Evolutionary conservation across 2,113 vertebrate genomes (phyloP), one percentile per base, ranked within the genome.

Genomic region (Siphamia tubifer): DNA sequence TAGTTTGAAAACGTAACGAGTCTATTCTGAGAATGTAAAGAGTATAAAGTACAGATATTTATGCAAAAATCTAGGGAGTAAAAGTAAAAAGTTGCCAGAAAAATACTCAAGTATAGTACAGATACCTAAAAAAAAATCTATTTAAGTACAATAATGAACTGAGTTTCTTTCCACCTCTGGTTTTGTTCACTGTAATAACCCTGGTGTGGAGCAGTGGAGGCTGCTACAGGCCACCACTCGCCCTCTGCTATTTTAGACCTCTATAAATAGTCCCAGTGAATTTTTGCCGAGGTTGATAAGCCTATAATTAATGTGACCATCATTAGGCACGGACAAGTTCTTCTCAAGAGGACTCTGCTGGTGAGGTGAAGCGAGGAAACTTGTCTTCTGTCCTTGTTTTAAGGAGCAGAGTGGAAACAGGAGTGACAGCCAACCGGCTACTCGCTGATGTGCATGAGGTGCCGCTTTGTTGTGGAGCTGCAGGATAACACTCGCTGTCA

Each of bases 221-320:
- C n/a, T n/a, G n/a, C 31, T 68, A 21, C 20, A 62, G 75, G 62
- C 74, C 45, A 64, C 63, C 61, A 47, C 34, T 55, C 51, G 5
- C 61, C 74, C 76, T 78, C 31, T 45, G 65, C 76, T 85, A 57
- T 82, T 88, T 82, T 74, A 73, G 69, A 57, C 57, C 35, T 85
- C 84, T 85, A 88, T 82, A 89, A 90, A 91, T 87, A 90, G 79
- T 65, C 62, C 54, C 73, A 82, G 87, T 83, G 80, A 81, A 84
- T 85, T 85, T 82, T 78, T 39, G 57, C 65, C 44, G 13, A 70
- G 84, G 71, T 78, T 87, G 86, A 91, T 89, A 85, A 90, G 87
- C 75, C 81, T 88, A 62, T 90, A 90, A 91, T 91, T 90, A 90
- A 91, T 87, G 86, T 87, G 86, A 81, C 79, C 79, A 70, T 90